Percentiles rank a stretch among this genome's conserved stretches.
Evolutionary conservation across 1,140 invertebrate genomes (phyloP).

Genomic region (Patella vulgata): DNA sequence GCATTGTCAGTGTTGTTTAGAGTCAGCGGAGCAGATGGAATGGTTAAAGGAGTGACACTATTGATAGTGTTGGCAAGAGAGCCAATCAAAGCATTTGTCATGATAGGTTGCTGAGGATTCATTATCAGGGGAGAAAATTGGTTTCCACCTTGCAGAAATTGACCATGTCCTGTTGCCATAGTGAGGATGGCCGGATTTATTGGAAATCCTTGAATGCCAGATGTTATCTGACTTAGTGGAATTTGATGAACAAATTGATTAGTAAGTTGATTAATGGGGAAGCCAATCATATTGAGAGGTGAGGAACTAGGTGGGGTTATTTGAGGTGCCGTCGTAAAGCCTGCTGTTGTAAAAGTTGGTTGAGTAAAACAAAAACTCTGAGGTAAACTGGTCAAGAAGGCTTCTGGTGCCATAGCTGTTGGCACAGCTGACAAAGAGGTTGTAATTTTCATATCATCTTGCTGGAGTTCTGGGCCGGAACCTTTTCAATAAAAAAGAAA

Average conservation of each 20-base stretch:
- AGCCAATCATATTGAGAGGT: conserved; percentile 6
- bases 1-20: too few species aligned
- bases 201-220: conserved; percentile 14
- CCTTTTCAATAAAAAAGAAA: too few species aligned
- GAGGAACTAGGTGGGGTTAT: conserved; percentile 4
- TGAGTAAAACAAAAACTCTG: too few species aligned
- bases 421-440: too few species aligned
- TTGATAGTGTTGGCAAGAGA: neutral
- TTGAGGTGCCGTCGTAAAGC: conserved; percentile 15
- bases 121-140: conserved; percentile 34
- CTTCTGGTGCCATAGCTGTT: too few species aligned
- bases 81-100: conserved; percentile 20
- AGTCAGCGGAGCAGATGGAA: neutral
- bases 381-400: too few species aligned
- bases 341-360: conserved; percentile 1
- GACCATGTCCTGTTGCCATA: conserved; percentile 22
- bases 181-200: conserved; percentile 28
- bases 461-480: too few species aligned
- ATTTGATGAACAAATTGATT: conserved; percentile 17
- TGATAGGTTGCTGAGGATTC: conserved; percentile 29
- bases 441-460: too few species aligned
- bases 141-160: conserved; percentile 21
- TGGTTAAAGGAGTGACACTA: neutral
- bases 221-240: conserved; percentile 17
- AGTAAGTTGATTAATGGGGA: conserved; percentile 3